These are phyloP conservation scores for Tetragonula carbonaria DNA, from an alignment of 2,888 invertebrate species.

Conservation along the genomic window DNA sequence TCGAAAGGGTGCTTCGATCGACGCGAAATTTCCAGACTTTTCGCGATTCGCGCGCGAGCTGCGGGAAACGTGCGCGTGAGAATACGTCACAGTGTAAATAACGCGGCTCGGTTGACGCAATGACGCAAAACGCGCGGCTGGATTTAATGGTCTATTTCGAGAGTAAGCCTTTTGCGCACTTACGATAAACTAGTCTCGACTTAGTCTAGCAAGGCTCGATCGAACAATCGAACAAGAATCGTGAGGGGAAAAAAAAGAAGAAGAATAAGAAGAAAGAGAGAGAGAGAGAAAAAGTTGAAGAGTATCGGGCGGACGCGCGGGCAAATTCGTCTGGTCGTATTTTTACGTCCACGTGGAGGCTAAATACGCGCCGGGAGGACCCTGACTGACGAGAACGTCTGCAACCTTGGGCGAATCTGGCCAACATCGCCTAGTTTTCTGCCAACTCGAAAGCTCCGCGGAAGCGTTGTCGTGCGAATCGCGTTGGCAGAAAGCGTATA, in stretches of 20 bases:
- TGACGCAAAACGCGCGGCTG: background rate
- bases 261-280: background rate
- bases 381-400: slow-evolving; percentile 53
- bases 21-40: too few relatives aligned
- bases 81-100: background rate
- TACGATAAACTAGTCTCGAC: too few relatives aligned
- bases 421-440: slow-evolving; percentile 56
- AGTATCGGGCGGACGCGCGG: background rate
- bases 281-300: too few relatives aligned
- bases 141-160: background rate
- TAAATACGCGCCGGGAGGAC: slow-evolving; percentile 35
- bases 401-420: slow-evolving; percentile 57
- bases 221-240: background rate
- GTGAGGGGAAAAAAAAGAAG: background rate
- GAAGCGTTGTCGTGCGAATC: slow-evolving; percentile 42
- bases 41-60: background rate
- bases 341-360: slow-evolving; percentile 43
- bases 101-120: background rate
- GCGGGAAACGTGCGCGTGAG: background rate
- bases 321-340: slow-evolving; percentile 17
- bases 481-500: slow-evolving; percentile 43
- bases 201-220: too few relatives aligned
- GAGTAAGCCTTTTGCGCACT: background rate
- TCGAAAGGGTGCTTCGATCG: background rate
- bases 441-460: slow-evolving; percentile 39